A percentile compares a stretch with the other conserved stretches of the same genome.
phyloP scores from a whole-genome alignment of 2,888 invertebrate genomes.

The Agriopis leucophaearia region DNA sequence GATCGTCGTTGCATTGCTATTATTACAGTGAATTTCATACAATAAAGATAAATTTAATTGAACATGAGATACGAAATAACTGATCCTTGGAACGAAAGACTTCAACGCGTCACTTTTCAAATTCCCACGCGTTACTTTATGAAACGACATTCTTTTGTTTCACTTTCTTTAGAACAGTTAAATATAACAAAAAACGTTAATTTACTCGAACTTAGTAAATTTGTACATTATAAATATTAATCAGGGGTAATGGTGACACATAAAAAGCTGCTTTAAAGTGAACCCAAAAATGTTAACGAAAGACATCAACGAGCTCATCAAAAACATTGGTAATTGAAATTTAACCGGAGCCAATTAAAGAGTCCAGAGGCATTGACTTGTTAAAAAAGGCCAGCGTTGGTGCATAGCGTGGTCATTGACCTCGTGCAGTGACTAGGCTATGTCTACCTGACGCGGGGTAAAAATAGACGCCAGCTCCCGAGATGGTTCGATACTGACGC shows the following conservation, averaged over 20 bases:
- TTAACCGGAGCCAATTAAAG: constrained; percentile 37
- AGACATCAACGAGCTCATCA: constrained; percentile 42
- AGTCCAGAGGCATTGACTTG: constrained; percentile 73
- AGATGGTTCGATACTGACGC: constrained; percentile 51
- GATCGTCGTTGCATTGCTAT: constrained; percentile 7
- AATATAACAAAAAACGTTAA: background rate
- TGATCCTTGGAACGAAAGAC: constrained; percentile 55
- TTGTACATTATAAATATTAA: background rate
- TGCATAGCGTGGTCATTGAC: constrained; percentile 76
- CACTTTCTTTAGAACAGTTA: constrained; percentile 13
- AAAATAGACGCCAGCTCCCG: constrained; percentile 69
- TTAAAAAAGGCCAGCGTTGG: constrained; percentile 68
- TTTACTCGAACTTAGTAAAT: background rate
- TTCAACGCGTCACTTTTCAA: constrained; percentile 57
- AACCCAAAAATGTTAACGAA: constrained; percentile 30
- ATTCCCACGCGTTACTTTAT: constrained; percentile 29
- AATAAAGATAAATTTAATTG: constrained; percentile 32
- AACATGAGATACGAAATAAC: constrained; percentile 12
- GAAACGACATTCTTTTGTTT: constrained; percentile 27
- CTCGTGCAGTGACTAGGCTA: constrained; percentile 61
- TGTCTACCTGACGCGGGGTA: constrained; percentile 57
- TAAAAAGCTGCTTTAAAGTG: background rate
- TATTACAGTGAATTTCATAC: constrained; percentile 12
- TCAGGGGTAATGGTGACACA: background rate
- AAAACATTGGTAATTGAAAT: constrained; percentile 36